phyloP scores from a whole-genome alignment of 2,797 vertebrate species.

The Hydrolagus colliei region DNA sequence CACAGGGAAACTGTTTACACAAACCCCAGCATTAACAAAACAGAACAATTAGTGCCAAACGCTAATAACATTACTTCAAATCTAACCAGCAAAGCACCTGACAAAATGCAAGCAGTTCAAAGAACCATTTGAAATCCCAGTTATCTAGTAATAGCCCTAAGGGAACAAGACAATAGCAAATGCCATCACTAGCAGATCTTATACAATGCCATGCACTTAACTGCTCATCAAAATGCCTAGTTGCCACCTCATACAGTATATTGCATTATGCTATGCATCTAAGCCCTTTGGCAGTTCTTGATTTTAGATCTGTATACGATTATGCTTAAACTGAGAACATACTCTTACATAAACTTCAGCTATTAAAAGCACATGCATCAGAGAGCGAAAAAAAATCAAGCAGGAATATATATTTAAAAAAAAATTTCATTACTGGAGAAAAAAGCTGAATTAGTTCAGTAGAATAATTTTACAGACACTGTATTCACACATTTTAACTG shows the following conservation, averaged over 20 bases:
- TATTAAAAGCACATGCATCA: no score
- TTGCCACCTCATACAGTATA: background rate
- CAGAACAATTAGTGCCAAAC: constrained; percentile 2
- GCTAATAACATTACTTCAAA: constrained; percentile 5
- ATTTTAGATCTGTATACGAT: background rate
- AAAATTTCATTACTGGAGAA: background rate
- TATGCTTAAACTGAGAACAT: background rate
- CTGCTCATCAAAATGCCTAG: background rate
- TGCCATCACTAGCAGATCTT: background rate
- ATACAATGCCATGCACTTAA: background rate
- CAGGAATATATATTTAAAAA: background rate
- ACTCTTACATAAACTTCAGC: background rate
- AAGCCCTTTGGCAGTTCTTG: background rate
- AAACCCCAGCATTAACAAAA: constrained; percentile 7
- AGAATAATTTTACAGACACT: background rate
- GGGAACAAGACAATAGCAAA: background rate
- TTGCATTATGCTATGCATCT: background rate
- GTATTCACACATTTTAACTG: background rate
- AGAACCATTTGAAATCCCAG: background rate
- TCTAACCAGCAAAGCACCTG: background rate
- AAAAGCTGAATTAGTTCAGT: background rate
- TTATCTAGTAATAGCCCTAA: background rate
- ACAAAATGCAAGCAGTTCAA: constrained; percentile 1
- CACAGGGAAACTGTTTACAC: constrained; percentile 8
- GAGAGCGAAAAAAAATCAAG: background rate